These are phyloP conservation scores for Helicoverpa assulta DNA, from an alignment of 2,888 invertebrate genomes.

Conservation along the genomic window DNA sequence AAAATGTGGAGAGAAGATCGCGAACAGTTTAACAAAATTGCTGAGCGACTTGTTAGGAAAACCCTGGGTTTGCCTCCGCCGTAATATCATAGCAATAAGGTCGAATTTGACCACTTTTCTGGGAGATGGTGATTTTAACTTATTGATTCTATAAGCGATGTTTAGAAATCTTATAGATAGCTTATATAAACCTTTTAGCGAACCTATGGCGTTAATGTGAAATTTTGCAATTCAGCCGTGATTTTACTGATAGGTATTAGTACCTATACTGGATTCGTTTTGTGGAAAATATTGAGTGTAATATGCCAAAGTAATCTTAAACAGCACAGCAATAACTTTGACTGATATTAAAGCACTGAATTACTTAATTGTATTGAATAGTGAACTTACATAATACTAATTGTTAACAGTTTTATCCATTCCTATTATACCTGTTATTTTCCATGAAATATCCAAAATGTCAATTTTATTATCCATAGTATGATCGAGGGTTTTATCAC, in stretches of 20 bases:
- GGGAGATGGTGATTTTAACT: conserved; percentile 31
- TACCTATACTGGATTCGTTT: conserved; percentile 19
- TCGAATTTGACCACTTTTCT: conserved; percentile 24
- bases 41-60: conserved; percentile 97
- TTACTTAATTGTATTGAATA: too few relatives aligned
- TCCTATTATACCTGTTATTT: too few relatives aligned
- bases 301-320: background rate
- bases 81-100: conserved; percentile 52
- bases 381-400: too few relatives aligned
- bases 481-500: too few relatives aligned
- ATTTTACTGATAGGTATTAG: background rate
- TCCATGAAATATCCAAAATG: too few relatives aligned
- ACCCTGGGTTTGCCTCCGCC: conserved; percentile 93
- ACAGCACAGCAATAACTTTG: too few relatives aligned
- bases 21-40: conserved; percentile 97
- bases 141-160: conserved; percentile 14
- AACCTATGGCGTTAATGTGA: background rate
- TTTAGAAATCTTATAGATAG: conserved; percentile 9
- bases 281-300: conserved; percentile 32
- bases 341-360: too few relatives aligned
- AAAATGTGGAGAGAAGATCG: conserved; percentile 99
- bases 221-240: background rate
- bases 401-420: too few relatives aligned
- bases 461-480: too few relatives aligned
- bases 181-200: conserved; percentile 9